These are phyloP conservation scores for Lutraria lutraria DNA, from an alignment of 2,888 invertebrate species.

Conservation along the genomic window DNA sequence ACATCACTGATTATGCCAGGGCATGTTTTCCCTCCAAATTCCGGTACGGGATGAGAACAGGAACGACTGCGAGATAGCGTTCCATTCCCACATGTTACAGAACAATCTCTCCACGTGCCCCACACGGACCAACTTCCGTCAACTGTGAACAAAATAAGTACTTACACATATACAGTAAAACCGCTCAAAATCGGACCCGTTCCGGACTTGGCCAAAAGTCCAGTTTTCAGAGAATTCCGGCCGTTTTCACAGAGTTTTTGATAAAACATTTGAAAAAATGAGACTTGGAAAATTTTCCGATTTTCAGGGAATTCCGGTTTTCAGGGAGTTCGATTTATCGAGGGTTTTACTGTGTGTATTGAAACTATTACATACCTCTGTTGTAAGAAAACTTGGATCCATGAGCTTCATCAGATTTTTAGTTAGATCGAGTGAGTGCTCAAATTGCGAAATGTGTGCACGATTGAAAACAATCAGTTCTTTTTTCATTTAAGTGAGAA, in stretches of 20 bases:
- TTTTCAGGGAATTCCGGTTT: no score
- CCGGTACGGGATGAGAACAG: neutral
- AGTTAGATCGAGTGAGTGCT: neutral
- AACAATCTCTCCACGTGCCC: slow-evolving; percentile 20
- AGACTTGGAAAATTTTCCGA: no score
- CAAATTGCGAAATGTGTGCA: neutral
- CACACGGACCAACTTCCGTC: slow-evolving; percentile 34
- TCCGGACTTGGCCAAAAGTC: neutral
- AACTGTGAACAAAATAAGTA: slow-evolving; percentile 1
- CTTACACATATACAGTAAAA: neutral
- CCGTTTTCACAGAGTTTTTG: no score
- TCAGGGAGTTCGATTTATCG: no score
- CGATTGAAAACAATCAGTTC: neutral
- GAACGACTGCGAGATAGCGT: neutral
- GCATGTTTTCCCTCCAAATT: slow-evolving; percentile 1
- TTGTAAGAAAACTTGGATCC: neutral
- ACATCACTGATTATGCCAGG: neutral
- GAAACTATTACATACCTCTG: no score
- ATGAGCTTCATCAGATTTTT: neutral
- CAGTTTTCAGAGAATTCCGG: no score
- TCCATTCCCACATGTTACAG: slow-evolving; percentile 30
- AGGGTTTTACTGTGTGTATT: no score
- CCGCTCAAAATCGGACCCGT: neutral
- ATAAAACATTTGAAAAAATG: no score
- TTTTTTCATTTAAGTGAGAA: no score